Percentiles rank a stretch among this genome's conserved stretches.
These are phyloP conservation scores for Montipora foliosa DNA, from an alignment of 64 coral and sea anemone species.

Conservation along the genomic window DNA sequence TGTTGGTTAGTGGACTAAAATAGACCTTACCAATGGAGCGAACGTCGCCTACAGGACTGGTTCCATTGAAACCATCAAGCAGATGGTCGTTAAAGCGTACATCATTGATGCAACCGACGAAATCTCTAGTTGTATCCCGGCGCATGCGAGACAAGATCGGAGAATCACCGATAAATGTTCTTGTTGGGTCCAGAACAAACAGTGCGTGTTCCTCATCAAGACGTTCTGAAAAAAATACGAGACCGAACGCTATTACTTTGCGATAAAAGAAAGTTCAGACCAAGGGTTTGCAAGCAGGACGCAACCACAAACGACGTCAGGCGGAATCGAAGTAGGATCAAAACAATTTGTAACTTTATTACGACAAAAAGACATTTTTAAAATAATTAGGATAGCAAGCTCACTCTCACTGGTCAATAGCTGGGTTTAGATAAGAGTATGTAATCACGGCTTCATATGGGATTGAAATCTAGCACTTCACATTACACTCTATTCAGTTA, in stretches of 20 bases:
- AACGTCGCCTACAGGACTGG: constrained; percentile 18
- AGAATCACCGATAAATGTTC: constrained; percentile 69
- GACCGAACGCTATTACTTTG: not conserved
- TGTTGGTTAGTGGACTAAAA: not conserved
- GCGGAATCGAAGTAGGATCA: too few species aligned
- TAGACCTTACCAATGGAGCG: constrained; percentile 44
- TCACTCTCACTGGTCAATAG: too few species aligned
- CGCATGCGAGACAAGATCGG: constrained; percentile 10
- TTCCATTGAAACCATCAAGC: constrained; percentile 60
- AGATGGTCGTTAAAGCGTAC: constrained; percentile 72
- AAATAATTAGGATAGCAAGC: too few species aligned
- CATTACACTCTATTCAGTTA: too few species aligned
- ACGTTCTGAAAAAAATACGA: constrained; percentile 38
- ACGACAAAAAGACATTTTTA: too few species aligned
- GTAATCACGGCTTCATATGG: too few species aligned
- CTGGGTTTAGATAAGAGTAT: too few species aligned
- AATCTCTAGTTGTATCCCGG: constrained; percentile 61
- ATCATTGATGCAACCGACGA: constrained; percentile 91
- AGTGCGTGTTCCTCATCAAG: constrained; percentile 59
- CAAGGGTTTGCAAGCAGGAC: too few species aligned
- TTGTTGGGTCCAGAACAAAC: constrained; percentile 65
- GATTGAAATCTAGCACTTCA: too few species aligned
- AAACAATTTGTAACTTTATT: too few species aligned
- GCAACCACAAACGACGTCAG: too few species aligned
- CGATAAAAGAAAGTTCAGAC: too few species aligned